Percentiles rank a stretch among this genome's conserved stretches.
These are phyloP conservation scores for Maniola hyperantus DNA, from an alignment of 2,888 invertebrate species.

Conservation along the genomic window DNA sequence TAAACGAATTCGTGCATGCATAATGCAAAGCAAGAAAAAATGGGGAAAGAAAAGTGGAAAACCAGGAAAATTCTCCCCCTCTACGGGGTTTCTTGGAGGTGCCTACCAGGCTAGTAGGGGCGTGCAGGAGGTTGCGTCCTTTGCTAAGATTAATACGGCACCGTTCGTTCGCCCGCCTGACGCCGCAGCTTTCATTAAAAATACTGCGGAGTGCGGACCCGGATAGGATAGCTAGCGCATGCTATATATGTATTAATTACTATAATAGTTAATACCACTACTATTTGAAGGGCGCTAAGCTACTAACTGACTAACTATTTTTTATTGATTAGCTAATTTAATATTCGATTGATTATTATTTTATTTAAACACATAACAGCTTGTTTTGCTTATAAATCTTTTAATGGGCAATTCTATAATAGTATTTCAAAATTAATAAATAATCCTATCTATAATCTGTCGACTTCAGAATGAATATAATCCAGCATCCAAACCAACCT, in stretches of 20 bases:
- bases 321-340: background rate
- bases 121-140: constrained; percentile 61
- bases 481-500: no score
- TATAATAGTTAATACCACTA: background rate
- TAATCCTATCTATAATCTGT: no score
- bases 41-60: constrained; percentile 65
- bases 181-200: constrained; percentile 79
- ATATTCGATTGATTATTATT: background rate
- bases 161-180: constrained; percentile 69
- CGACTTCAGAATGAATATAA: no score
- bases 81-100: constrained; percentile 66
- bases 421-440: no score
- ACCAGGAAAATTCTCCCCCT: constrained; percentile 67
- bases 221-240: constrained; percentile 57
- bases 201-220: constrained; percentile 66
- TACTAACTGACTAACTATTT: no score
- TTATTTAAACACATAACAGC: background rate
- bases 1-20: constrained; percentile 52
- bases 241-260: constrained; percentile 8
- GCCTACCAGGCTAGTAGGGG: constrained; percentile 73
- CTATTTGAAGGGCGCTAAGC: background rate
- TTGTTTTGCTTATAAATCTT: no score
- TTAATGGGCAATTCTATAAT: no score
- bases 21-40: constrained; percentile 54
- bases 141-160: constrained; percentile 79